A percentile compares a stretch with the other conserved stretches of the same genome.
Evolutionary conservation across 2,888 invertebrate genomes (phyloP).

Genomic region (Argyra leucocephala): DNA sequence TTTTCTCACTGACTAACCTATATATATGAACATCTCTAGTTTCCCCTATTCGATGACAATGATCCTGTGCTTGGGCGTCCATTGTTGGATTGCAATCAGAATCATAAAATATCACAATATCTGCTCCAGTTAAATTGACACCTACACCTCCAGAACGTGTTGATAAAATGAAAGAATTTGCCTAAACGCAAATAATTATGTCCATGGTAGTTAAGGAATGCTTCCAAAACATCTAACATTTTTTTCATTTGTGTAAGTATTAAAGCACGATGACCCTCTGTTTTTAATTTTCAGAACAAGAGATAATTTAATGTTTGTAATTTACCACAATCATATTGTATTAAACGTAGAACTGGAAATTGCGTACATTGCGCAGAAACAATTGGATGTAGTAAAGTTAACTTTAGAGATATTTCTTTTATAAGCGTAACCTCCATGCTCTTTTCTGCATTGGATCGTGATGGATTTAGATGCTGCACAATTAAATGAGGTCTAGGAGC

Average conservation of each 20-base stretch:
- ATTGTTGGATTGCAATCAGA: constrained; percentile 99
- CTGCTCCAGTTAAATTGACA: constrained; percentile 96
- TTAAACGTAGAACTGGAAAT: constrained; percentile 94
- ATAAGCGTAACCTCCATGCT: constrained; percentile 47
- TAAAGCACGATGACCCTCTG: constrained; percentile 78
- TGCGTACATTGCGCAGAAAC: constrained; percentile 71
- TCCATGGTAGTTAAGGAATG: constrained; percentile 92
- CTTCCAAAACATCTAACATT: constrained; percentile 96
- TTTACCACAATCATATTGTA: constrained; percentile 99
- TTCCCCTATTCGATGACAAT: constrained; percentile 98
- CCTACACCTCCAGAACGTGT: constrained; percentile 97
- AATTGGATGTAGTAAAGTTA: constrained; percentile 67
- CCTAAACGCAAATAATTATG: constrained; percentile 88
- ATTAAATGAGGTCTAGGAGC: constrained; percentile 56
- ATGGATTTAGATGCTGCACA: constrained; percentile 60
- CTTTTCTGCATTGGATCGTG: constrained; percentile 42
- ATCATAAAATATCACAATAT: constrained; percentile 99
- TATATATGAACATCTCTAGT: constrained; percentile 98
- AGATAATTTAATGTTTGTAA: constrained; percentile 79
- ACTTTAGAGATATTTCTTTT: constrained; percentile 51
- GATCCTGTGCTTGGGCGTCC: constrained; percentile 95
- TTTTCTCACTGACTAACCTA: constrained; percentile 90
- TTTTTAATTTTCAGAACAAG: constrained; percentile 72
- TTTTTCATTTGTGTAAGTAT: constrained; percentile 99
- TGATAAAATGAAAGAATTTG: constrained; percentile 89